A percentile compares a stretch with the other conserved stretches of the same genome.
These are phyloP conservation scores for Phytoseiulus persimilis DNA, from an alignment of 2,888 invertebrate species.

Conservation along the genomic window DNA sequence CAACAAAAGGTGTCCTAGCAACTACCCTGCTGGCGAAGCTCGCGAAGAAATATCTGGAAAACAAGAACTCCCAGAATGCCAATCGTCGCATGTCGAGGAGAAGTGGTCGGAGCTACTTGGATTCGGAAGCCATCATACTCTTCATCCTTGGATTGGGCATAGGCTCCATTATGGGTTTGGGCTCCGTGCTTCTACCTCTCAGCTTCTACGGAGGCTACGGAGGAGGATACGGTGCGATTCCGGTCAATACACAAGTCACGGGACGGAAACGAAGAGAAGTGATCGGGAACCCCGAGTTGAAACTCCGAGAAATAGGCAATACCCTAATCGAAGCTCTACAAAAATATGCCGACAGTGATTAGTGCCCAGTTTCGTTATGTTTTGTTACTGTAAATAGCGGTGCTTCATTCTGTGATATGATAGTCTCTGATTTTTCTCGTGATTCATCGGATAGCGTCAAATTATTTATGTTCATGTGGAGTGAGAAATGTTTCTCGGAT, in stretches of 20 bases:
- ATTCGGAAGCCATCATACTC: slow-evolving; percentile 14
- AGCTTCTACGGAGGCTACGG: slow-evolving; percentile 18
- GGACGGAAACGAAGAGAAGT: slow-evolving; percentile 26
- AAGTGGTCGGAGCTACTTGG: slow-evolving; percentile 23
- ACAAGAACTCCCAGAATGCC: background rate
- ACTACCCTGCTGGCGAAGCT: slow-evolving; percentile 6
- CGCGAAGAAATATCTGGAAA: slow-evolving; percentile 1
- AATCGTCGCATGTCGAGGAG: slow-evolving; percentile 8
- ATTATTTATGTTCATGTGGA: background rate
- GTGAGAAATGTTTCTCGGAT: background rate
- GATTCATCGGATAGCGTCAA: background rate
- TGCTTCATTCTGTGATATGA: background rate
- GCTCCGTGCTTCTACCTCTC: slow-evolving; percentile 1
- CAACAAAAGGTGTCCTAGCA: slow-evolving; percentile 24
- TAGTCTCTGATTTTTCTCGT: background rate
- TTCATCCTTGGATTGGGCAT: slow-evolving; percentile 25
- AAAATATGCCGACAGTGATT: background rate
- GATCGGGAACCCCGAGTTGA: background rate
- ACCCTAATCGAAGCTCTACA: background rate
- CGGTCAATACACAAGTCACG: slow-evolving; percentile 19
- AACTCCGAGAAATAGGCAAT: background rate
- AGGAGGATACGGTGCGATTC: background rate
- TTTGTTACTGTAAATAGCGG: background rate
- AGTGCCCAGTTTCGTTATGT: background rate
- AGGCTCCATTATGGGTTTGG: slow-evolving; percentile 11